Evolutionary conservation across 2,113 vertebrate species (phyloP), one percentile per base, ranked within the genome.

Genomic region (Sylvia atricapilla): DNA sequence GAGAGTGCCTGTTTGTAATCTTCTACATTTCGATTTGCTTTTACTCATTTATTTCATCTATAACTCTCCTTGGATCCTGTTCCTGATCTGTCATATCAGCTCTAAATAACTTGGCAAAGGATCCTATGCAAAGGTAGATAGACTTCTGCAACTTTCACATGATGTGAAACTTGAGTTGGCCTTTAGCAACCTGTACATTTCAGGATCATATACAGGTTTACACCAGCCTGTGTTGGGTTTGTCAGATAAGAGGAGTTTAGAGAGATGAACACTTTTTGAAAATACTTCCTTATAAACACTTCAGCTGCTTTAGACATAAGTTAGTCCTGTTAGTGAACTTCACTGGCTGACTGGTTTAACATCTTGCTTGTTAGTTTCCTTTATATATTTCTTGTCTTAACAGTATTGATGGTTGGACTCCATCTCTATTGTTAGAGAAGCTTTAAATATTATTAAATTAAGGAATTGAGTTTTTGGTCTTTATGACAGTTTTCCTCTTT

Each of bases 381-480:
- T 55, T 35, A 44, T 49, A 19, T 53, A 69, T 59, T 39, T 72
- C 44, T 84, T 82, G 11, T 75, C 69, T 27, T 87, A 35, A 72
- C 41, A 43, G 7, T 60, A 19, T 53, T 63, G 59, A 2, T 85
- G 60, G 25, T 87, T 84, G 31, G 52, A 46, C 23, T 88, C 13
- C 35, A 35, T 84, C 52, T 86, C 41, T 19, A 25, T 84, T 93
- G 76, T 78, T 78, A 78, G 37, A 70, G 69, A 90, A 84, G 30
- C 52, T 96, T 94, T 82, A 94, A 88, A 60, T 92, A 68, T 84
- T 86, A 86, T 83, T 92, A 74, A 87, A 90, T 95, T 91, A 89
- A 93, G 49, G 76, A 89, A 87, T 87, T 84, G 85, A 82, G 43
- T 94, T 96, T 67, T 92, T 96, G 92, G 86, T 86, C 85, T 92